These are phyloP conservation scores for Vombatus ursinus DNA, from an alignment of 2,113 vertebrate genomes.

Conservation along the genomic window DNA sequence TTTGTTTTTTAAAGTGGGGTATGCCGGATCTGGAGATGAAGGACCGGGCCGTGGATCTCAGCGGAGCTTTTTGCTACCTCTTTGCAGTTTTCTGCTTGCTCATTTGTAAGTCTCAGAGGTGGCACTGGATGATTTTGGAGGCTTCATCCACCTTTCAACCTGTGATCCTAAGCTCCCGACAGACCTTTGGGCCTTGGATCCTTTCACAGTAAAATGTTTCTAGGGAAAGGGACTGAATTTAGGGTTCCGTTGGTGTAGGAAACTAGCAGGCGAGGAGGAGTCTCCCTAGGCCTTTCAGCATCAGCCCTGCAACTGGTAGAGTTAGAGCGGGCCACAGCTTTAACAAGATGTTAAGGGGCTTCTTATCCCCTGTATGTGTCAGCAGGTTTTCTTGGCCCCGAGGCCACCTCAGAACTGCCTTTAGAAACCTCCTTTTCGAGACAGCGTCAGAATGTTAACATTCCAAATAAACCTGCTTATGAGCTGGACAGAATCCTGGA, in stretches of 20 bases:
- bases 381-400: too few relatives aligned
- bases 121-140: background rate
- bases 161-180: background rate
- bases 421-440: too few relatives aligned
- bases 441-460: too few relatives aligned
- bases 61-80: background rate
- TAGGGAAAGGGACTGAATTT: background rate
- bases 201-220: background rate
- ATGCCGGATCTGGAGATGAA: background rate
- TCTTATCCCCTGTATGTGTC: too few relatives aligned
- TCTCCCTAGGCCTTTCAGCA: background rate
- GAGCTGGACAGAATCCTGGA: too few relatives aligned
- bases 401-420: too few relatives aligned
- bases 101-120: background rate
- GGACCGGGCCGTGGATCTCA: too few relatives aligned
- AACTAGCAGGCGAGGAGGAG: background rate
- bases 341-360: too few relatives aligned
- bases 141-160: background rate
- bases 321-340: background rate
- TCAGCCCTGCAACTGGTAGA: background rate
- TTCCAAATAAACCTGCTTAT: too few relatives aligned
- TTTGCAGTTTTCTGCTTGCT: background rate
- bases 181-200: background rate
- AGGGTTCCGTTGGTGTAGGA: background rate
- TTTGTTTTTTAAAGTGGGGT: background rate